These are phyloP conservation scores for Corythoichthys haematopterus DNA, from an alignment of 2,113 vertebrate genomes.

Conservation along the genomic window DNA sequence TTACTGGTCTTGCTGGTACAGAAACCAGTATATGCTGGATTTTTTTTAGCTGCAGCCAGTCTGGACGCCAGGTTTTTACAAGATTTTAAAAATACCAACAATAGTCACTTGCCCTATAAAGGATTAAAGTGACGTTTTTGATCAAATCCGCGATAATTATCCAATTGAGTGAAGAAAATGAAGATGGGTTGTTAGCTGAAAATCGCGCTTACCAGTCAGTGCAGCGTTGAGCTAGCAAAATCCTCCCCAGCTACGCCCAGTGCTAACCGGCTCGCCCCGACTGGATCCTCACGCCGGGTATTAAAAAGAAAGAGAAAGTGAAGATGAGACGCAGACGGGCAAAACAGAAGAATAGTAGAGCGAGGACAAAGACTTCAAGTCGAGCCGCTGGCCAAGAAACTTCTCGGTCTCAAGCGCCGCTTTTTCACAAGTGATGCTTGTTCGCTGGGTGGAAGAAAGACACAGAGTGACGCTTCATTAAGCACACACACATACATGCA, in stretches of 20 bases:
- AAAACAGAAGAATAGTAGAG: slow-evolving; percentile 7
- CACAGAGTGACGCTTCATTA: slow-evolving; percentile 48
- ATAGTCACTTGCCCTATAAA: no score
- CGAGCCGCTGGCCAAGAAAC: slow-evolving; percentile 20
- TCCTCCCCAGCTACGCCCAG: slow-evolving; percentile 70
- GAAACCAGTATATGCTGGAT: no score
- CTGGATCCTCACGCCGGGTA: slow-evolving; percentile 18
- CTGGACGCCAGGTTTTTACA: no score
- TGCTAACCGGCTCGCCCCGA: slow-evolving; percentile 36
- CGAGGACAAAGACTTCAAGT: slow-evolving; percentile 3
- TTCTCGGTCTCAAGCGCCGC: slow-evolving; percentile 34
- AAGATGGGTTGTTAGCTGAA: slow-evolving; percentile 43
- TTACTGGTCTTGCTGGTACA: no score
- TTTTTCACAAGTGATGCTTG: slow-evolving; percentile 57
- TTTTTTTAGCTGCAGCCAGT: no score
- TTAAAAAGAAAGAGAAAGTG: slow-evolving; percentile 12
- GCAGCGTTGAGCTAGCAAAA: slow-evolving; percentile 43
- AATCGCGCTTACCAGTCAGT: slow-evolving; percentile 51
- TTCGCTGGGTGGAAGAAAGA: slow-evolving; percentile 59
- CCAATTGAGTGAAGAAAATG: not conserved
- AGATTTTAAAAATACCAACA: no score
- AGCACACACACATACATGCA: slow-evolving; percentile 7
- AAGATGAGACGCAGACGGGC: slow-evolving; percentile 20
- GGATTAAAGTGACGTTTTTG: no score
- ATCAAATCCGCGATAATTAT: slow-evolving; percentile 18